phyloP scores from a whole-genome alignment of 2,113 vertebrate species.

The Eira barbara region DNA sequence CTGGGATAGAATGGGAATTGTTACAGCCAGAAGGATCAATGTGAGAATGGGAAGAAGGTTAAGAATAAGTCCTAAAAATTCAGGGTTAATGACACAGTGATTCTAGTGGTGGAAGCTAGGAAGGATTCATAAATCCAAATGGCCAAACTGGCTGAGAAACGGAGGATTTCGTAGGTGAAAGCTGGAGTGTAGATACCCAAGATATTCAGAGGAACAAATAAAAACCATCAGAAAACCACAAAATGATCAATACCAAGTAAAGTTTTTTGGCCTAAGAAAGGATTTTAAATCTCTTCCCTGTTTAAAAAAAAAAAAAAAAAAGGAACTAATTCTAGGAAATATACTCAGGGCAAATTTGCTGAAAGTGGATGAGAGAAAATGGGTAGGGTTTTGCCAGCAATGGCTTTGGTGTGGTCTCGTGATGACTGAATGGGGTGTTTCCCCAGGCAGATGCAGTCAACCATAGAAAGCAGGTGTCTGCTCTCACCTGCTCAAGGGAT shows the following conservation, averaged over 20 bases:
- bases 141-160: not conserved
- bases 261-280: not conserved
- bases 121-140: not conserved
- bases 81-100: not conserved
- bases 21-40: not conserved
- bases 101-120: not conserved
- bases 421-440: not conserved
- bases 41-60: not conserved
- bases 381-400: not conserved
- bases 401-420: not conserved
- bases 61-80: not conserved
- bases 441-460: not conserved
- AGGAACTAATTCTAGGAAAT: not conserved
- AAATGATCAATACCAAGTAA: not conserved
- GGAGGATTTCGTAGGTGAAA: not conserved
- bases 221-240: not conserved
- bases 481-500: not conserved
- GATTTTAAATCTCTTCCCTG: not conserved
- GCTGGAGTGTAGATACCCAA: not conserved
- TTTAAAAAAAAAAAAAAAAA: not conserved
- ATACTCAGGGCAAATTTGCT: not conserved
- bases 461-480: not conserved
- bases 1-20: accelerated
- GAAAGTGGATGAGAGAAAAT: not conserved
- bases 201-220: not conserved